These are phyloP conservation scores for Hemiscyllium ocellatum DNA, from an alignment of 2,113 vertebrate genomes.

Conservation along the genomic window DNA sequence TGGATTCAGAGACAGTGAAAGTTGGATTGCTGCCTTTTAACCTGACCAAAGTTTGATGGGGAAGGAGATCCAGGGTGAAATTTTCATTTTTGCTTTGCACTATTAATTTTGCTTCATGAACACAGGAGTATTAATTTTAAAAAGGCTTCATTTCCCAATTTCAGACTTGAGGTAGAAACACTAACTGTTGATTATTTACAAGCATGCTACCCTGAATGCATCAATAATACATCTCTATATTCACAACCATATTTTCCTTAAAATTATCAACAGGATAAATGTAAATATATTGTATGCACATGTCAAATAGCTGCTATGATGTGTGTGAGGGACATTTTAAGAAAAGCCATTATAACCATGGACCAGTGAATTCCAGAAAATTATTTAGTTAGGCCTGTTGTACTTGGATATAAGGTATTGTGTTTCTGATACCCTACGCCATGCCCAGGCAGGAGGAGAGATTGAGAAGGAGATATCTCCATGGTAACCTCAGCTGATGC, in stretches of 20 bases:
- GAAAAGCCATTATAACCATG: neutral
- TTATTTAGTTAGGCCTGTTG: neutral
- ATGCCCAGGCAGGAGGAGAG: neutral
- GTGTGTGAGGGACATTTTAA: neutral
- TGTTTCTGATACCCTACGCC: neutral
- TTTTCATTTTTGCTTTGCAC: neutral
- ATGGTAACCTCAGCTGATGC: no score
- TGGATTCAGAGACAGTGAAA: neutral
- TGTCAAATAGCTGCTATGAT: neutral
- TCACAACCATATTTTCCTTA: neutral
- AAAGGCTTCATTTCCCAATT: neutral
- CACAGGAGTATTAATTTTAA: neutral
- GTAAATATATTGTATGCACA: neutral
- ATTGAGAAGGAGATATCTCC: no score
- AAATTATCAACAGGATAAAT: conserved; percentile 3
- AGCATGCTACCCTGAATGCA: neutral
- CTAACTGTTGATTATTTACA: neutral
- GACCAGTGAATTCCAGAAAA: neutral
- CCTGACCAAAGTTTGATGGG: neutral
- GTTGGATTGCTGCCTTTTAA: neutral
- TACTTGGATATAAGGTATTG: neutral
- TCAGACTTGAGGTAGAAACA: neutral
- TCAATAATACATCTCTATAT: neutral
- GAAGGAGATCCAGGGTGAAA: neutral
- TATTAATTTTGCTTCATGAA: neutral